Evolutionary conservation across 2,888 invertebrate genomes (phyloP).

Genomic region (Amphipyra berbera): DNA sequence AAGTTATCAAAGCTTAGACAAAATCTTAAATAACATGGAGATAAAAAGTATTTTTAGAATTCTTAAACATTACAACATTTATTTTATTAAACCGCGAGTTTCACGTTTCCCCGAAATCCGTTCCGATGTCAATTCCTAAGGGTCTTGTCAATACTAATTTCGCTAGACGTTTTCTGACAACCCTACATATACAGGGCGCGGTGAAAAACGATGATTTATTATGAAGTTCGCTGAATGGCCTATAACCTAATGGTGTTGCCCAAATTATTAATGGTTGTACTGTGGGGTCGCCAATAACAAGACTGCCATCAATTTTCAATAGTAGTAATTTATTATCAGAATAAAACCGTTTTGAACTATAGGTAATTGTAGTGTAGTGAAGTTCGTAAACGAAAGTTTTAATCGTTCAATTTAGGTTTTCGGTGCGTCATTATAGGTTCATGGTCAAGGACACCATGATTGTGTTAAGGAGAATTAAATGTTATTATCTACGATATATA

Average conservation of each 20-base stretch:
- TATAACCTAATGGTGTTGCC: slow-evolving; percentile 66
- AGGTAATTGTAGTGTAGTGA: no score
- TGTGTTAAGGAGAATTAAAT: no score
- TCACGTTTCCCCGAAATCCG: background rate
- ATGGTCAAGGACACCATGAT: no score
- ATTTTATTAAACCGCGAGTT: background rate
- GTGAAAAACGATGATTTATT: slow-evolving; percentile 73
- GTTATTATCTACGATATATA: no score
- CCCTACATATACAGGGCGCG: slow-evolving; percentile 27
- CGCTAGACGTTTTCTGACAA: slow-evolving; percentile 8
- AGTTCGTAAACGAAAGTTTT: no score
- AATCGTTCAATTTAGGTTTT: no score
- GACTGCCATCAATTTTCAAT: slow-evolving; percentile 53
- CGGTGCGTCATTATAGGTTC: no score
- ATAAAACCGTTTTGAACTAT: slow-evolving; percentile 21
- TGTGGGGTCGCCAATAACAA: slow-evolving; percentile 39
- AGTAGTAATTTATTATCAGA: slow-evolving; percentile 33
- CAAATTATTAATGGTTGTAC: slow-evolving; percentile 69
- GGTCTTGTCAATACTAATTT: slow-evolving; percentile 16
- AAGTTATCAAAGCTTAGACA: no score
- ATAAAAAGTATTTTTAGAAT: background rate
- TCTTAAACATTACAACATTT: background rate
- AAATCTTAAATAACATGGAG: no score
- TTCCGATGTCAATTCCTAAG: background rate
- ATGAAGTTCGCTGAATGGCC: slow-evolving; percentile 55